These are phyloP conservation scores for Lepeophtheirus salmonis DNA, from an alignment of 1,140 invertebrate species.

Conservation along the genomic window DNA sequence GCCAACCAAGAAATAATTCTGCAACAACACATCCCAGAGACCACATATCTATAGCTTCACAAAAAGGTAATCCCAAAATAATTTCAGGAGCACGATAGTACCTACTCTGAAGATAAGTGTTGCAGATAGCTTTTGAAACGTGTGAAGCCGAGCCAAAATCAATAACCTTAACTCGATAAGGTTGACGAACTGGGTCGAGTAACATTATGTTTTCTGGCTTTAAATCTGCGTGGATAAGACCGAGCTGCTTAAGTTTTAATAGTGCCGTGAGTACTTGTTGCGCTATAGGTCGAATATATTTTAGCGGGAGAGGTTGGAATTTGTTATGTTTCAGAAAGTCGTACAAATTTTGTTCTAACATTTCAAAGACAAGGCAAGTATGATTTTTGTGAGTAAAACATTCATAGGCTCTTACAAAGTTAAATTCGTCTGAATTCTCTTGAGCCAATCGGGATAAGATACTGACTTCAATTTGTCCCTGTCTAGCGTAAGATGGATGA, in stretches of 20 bases:
- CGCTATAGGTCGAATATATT: slow-evolving; percentile 93
- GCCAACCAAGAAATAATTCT: slow-evolving; percentile 97
- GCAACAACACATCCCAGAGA: slow-evolving; percentile 97
- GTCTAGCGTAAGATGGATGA: slow-evolving; percentile 96
- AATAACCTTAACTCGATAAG: slow-evolving; percentile 55
- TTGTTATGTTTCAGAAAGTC: slow-evolving; percentile 99
- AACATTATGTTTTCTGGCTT: slow-evolving; percentile 99
- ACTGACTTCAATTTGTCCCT: slow-evolving; percentile 93
- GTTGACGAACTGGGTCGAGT: slow-evolving; percentile 88
- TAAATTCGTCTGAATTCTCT: slow-evolving; percentile 98
- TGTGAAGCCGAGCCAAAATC: slow-evolving; percentile 98
- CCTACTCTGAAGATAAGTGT: slow-evolving; percentile 95
- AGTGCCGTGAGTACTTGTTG: slow-evolving; percentile 94
- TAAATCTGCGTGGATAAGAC: slow-evolving; percentile 94
- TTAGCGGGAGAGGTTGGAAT: slow-evolving; percentile 89
- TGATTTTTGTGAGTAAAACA: slow-evolving; percentile 99
- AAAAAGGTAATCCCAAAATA: slow-evolving; percentile 85
- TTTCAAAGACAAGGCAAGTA: slow-evolving; percentile 98
- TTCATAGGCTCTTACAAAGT: slow-evolving; percentile 97
- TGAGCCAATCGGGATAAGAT: slow-evolving; percentile 37
- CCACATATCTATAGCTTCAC: slow-evolving; percentile 99
- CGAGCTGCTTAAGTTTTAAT: slow-evolving; percentile 94
- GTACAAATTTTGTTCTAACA: slow-evolving; percentile 99
- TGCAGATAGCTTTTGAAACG: slow-evolving; percentile 96
- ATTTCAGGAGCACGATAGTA: slow-evolving; percentile 99